A percentile compares a stretch with the other conserved stretches of the same genome.
phyloP scores from a whole-genome alignment of 2,797 vertebrate species.

The Oreonectes daqikongensis region DNA sequence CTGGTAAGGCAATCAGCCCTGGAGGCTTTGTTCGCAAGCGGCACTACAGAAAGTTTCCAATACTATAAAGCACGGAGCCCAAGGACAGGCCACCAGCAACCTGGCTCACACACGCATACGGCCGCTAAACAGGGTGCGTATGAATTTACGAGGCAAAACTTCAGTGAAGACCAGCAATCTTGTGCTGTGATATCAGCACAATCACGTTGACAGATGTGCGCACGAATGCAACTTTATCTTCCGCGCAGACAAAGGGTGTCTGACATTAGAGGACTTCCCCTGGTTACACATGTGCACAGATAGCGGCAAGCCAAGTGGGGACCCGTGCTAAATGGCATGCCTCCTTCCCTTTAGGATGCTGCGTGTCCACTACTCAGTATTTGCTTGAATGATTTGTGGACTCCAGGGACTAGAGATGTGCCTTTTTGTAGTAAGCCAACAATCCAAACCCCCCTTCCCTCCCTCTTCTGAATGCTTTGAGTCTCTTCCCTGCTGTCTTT shows the following conservation, averaged over 20 bases:
- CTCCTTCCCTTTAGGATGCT: constrained; percentile 59
- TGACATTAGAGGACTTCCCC: constrained; percentile 19
- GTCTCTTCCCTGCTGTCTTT: constrained; percentile 78
- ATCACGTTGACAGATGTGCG: constrained; percentile 42
- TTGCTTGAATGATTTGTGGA: constrained; percentile 75
- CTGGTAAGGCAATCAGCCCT: constrained; percentile 79
- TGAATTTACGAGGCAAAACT: constrained; percentile 29
- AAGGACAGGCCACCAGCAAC: constrained; percentile 59
- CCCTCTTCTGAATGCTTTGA: constrained; percentile 73
- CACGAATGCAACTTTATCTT: constrained; percentile 38
- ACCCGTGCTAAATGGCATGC: constrained; percentile 65
- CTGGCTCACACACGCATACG: constrained; percentile 34
- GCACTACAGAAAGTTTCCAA: constrained; percentile 55
- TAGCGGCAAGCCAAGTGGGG: constrained; percentile 62
- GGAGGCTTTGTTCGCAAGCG: constrained; percentile 48
- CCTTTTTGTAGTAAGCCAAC: constrained; percentile 68
- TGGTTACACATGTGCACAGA: constrained; percentile 57
- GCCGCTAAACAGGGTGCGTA: constrained; percentile 6
- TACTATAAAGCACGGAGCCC: constrained; percentile 55
- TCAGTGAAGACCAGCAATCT: constrained; percentile 26
- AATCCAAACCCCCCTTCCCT: constrained; percentile 57
- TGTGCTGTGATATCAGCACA: constrained; percentile 23
- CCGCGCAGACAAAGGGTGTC: constrained; percentile 15
- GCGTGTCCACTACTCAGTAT: constrained; percentile 58
- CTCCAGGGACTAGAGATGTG: constrained; percentile 68